These are phyloP conservation scores for Paratrypauchen microcephalus DNA, from an alignment of 2,797 vertebrate species.

Conservation along the genomic window DNA sequence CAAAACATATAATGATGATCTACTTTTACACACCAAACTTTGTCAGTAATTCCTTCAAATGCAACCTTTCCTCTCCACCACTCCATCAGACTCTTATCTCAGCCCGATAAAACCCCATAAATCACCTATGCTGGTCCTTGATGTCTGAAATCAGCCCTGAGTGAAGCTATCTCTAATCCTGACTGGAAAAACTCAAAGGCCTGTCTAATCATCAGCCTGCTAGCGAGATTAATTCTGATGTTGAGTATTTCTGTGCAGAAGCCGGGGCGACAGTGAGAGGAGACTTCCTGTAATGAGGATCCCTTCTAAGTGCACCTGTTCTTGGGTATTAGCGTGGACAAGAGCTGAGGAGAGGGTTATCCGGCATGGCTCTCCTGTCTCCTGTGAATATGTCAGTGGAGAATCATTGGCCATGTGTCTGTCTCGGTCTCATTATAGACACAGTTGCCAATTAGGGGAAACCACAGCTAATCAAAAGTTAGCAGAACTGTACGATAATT, in stretches of 20 bases:
- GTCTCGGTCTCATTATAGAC: conserved; percentile 51
- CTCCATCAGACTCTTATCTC: conserved; percentile 26
- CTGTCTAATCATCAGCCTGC: conserved; percentile 47
- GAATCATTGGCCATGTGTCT: conserved; percentile 39
- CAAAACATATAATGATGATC: neutral
- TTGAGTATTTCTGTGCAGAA: conserved; percentile 48
- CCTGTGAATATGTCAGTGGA: conserved; percentile 45
- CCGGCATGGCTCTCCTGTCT: conserved; percentile 21
- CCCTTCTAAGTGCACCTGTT: conserved; percentile 58
- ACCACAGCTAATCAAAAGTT: conserved; percentile 45
- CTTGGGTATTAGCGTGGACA: conserved; percentile 44
- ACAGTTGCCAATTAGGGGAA: conserved; percentile 56
- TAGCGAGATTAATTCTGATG: conserved; percentile 50
- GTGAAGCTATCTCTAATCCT: conserved; percentile 45
- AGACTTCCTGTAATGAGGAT: conserved; percentile 56
- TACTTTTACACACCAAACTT: neutral
- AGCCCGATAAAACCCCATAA: conserved; percentile 31
- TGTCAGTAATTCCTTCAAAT: conserved; percentile 9
- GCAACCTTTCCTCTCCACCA: conserved; percentile 1
- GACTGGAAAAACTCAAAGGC: conserved; percentile 45
- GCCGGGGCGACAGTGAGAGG: conserved; percentile 47
- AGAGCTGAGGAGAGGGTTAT: conserved; percentile 5
- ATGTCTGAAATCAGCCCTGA: conserved; percentile 24
- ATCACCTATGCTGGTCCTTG: conserved; percentile 35
- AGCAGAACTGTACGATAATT: conserved; percentile 9